Evolutionary conservation across 2,797 vertebrate species (phyloP).

Genomic region (Sebastes nivosus): DNA sequence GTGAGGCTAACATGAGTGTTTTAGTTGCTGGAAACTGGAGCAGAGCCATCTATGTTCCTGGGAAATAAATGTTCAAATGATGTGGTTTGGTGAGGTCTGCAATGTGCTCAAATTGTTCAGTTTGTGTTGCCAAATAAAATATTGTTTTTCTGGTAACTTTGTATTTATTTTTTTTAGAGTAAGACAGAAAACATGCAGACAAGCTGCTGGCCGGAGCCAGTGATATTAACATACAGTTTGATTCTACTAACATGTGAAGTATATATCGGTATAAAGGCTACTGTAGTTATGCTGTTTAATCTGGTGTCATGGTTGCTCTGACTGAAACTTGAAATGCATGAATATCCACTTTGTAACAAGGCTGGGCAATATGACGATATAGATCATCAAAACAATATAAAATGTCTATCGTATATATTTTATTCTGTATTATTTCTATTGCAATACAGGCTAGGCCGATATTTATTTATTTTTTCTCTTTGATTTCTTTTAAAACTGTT

Average conservation of each 20-base stretch:
- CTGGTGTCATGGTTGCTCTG: not conserved
- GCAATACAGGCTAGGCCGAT: too few relatives aligned
- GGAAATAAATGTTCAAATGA: not conserved
- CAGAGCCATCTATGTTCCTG: not conserved
- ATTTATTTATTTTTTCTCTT: too few relatives aligned
- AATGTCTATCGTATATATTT: too few relatives aligned
- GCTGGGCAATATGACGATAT: too few relatives aligned
- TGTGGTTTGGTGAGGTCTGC: constrained; percentile 8
- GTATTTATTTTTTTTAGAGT: too few relatives aligned
- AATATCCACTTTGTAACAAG: not conserved
- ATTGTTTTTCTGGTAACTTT: not conserved
- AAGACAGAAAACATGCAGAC: not conserved
- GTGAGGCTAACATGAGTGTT: not conserved
- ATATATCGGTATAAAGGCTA: not conserved
- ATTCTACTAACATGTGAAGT: not conserved
- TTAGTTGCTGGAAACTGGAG: constrained; percentile 18
- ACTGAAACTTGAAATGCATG: not conserved
- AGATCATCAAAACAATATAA: too few relatives aligned
- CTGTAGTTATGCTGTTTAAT: not conserved
- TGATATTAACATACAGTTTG: not conserved
- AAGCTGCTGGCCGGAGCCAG: not conserved
- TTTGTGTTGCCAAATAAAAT: not conserved
- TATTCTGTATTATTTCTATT: too few relatives aligned
- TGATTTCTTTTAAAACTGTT: too few relatives aligned
- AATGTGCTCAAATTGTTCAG: not conserved